Base-by-base conservation (phyloP, 2,888 invertebrate genomes). In the Eurytoma adleriae region DNA sequence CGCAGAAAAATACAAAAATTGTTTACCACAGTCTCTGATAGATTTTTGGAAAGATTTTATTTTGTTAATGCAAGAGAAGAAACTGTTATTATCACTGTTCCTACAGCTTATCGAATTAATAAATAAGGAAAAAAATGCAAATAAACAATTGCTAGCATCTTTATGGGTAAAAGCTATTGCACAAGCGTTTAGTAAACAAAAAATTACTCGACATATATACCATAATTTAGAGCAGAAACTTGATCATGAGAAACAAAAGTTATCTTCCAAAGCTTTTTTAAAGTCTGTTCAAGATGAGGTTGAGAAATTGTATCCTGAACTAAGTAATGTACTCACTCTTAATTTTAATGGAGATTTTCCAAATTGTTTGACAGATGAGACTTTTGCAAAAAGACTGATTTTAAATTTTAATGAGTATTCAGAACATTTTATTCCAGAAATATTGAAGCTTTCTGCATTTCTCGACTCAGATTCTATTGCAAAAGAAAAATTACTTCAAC, bases 161-260 rank as follows among this genome's bases (percentile, higher is more conserved):
- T 87, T 92, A 48, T 93, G 93, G 93, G 88, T 92, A 24, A 91
- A 91, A 71, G 91, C 92, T 84, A 92, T 93, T 83, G 89, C 92
- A 64, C 88, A 88, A 76, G 91, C 92, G 68, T 81, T 88, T 91
- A 68, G 66, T n/a, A 82, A 91, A 87, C 89, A 91, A 0, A 91
- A 91, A 83, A 83, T 89, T 12, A 91, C 86, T 18, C 86, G 85
- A 71, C 62, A 76, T 14, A 78, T 87, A 50, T 84, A 83, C n/a
- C 84, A 85, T 40, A 54, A 69, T 24, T 67, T 89, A 13, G 87
- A 89, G 61, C 85, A 88, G 70, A 71, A 86, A 14, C 67, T 83
- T 24, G 85, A 87, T 61, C 61, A 78, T 3, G 73, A 78, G 4
- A 69, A 83, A 0, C 85, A 83, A 64, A 86, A 80, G 50, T 20